Evolutionary conservation across 2,797 vertebrate species (phyloP).

Genomic region (Pseudopleuronectes americanus): DNA sequence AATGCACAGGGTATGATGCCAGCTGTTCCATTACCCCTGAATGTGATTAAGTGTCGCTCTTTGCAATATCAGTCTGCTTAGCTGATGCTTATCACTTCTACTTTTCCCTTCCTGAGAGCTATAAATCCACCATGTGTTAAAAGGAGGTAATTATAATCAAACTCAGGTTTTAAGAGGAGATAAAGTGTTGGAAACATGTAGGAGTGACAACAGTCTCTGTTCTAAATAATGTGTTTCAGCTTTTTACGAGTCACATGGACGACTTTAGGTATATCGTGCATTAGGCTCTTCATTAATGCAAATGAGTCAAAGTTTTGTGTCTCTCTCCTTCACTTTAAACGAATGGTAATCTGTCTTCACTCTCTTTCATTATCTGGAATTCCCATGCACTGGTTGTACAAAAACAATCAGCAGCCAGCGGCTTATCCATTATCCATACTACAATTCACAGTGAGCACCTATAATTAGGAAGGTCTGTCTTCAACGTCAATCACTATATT

Average conservation of each 20-base stretch:
- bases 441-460: conserved; percentile 39
- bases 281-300: conserved; percentile 17
- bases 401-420: conserved; percentile 31
- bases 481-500: conserved; percentile 38
- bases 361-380: conserved; percentile 21
- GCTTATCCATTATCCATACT: conserved; percentile 44
- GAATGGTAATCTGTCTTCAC: neutral
- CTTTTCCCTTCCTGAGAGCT: too few species aligned
- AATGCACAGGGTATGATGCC: too few species aligned
- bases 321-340: neutral
- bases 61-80: too few species aligned
- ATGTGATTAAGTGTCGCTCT: too few species aligned
- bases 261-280: conserved; percentile 24
- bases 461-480: conserved; percentile 48
- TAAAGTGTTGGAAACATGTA: conserved; percentile 47
- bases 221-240: conserved; percentile 1
- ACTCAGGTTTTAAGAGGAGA: conserved; percentile 25
- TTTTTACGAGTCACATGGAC: conserved; percentile 9
- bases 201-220: neutral
- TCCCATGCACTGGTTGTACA: conserved; percentile 21
- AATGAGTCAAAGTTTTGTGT: neutral
- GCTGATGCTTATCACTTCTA: too few species aligned
- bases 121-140: too few species aligned
- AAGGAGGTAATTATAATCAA: too few species aligned
- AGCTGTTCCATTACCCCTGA: too few species aligned